Evolutionary conservation across 2,797 vertebrate species (phyloP).

Genomic region (Danio aesculapii): DNA sequence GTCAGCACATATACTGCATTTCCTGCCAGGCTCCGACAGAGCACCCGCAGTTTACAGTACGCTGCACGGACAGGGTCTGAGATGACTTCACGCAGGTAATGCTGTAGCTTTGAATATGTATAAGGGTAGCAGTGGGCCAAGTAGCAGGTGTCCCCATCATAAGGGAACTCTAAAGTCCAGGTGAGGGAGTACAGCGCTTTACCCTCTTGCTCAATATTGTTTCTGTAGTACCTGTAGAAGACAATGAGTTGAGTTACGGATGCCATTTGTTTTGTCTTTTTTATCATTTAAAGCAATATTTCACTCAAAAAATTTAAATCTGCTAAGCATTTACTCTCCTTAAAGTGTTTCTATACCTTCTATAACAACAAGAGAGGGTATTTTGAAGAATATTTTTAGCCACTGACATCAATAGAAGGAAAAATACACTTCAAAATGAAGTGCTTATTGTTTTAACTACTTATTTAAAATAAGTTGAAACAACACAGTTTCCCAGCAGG

Average conservation of each 20-base stretch:
- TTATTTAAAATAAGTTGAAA: too few relatives aligned
- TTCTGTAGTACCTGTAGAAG: conserved; percentile 78
- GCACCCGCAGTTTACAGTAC: conserved; percentile 82
- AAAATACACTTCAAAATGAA: too few relatives aligned
- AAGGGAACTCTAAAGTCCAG: conserved; percentile 87
- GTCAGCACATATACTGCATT: conserved; percentile 88
- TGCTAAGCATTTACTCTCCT: too few relatives aligned
- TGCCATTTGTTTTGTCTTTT: too few relatives aligned
- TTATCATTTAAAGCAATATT: too few relatives aligned
- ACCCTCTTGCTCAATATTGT: conserved; percentile 62
- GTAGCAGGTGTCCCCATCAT: conserved; percentile 89
- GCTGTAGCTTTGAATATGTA: conserved; percentile 88
- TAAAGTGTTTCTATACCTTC: too few relatives aligned
- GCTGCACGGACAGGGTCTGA: conserved; percentile 74
- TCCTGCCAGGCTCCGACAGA: conserved; percentile 90
- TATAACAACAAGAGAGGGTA: too few relatives aligned
- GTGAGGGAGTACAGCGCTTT: conserved; percentile 81
- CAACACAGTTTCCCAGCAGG: too few relatives aligned
- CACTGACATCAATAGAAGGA: too few relatives aligned
- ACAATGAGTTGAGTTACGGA: neutral
- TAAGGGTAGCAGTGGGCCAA: conserved; percentile 94
- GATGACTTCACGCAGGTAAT: conserved; percentile 78
- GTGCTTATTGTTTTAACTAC: too few relatives aligned
- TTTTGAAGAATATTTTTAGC: too few relatives aligned
- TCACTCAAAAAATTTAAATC: too few relatives aligned